Evolutionary conservation across 2,113 vertebrate genomes (phyloP).

Genomic region (Etheostoma cragini): DNA sequence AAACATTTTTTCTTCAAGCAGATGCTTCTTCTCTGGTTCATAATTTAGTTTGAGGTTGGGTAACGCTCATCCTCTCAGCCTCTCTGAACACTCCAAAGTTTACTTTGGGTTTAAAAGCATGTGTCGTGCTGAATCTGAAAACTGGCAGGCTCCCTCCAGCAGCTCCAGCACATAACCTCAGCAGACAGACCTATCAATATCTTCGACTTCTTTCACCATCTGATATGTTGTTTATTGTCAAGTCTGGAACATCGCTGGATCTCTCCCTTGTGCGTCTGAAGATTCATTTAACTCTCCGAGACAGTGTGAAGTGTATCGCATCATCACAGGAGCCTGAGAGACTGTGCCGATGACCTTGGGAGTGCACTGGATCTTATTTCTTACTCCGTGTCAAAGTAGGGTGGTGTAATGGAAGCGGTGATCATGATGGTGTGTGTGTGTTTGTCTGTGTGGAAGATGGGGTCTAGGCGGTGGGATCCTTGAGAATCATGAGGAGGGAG

Average conservation of each 20-base stretch:
- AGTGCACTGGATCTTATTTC: slow-evolving; percentile 75
- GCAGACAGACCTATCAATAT: slow-evolving; percentile 76
- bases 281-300: slow-evolving; percentile 72
- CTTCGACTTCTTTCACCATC: slow-evolving; percentile 75
- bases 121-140: slow-evolving; percentile 30
- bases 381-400: slow-evolving; percentile 52
- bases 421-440: slow-evolving; percentile 11
- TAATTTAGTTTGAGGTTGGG: slow-evolving; percentile 62
- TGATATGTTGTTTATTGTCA: slow-evolving; percentile 81
- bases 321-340: slow-evolving; percentile 66
- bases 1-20: slow-evolving; percentile 64
- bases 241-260: slow-evolving; percentile 63
- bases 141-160: neutral
- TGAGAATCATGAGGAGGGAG: slow-evolving; percentile 41
- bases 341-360: slow-evolving; percentile 78
- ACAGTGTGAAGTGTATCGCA: slow-evolving; percentile 70
- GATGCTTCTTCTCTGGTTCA: slow-evolving; percentile 59
- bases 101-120: slow-evolving; percentile 44
- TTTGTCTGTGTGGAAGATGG: neutral
- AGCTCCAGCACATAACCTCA: slow-evolving; percentile 32
- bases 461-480: slow-evolving; percentile 1
- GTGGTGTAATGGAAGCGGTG: slow-evolving; percentile 16
- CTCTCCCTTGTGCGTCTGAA: slow-evolving; percentile 63
- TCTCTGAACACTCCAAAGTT: slow-evolving; percentile 45
- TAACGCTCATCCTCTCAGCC: slow-evolving; percentile 35